Evolutionary conservation across 2,113 vertebrate species (phyloP), one percentile per base, ranked within the genome.

Genomic region (Serranochromis macrocephalus): DNA sequence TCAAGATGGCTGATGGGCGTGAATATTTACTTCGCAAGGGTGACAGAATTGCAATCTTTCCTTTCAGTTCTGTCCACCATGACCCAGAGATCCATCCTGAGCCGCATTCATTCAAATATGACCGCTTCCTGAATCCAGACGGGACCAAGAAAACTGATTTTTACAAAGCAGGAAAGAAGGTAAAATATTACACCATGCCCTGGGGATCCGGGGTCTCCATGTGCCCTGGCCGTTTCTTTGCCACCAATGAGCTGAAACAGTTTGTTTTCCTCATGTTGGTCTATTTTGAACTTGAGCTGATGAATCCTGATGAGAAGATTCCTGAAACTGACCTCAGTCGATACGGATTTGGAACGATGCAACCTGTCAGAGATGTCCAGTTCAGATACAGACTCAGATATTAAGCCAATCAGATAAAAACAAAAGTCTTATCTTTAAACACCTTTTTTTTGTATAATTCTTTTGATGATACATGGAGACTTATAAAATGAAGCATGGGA

Each of bases 181-280:
- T 42, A 42, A 42, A 42, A 42, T 42, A 42, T 42, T 42, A 40
- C 93, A 97, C 2, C 94, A 98, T 99, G 98, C 98, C 98, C 0
- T 99, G 98, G 98, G 98, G 98, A 0, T 96, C 97, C 0, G 98
- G 98, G 1, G 85, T 96, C 33, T 97, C 97, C 82, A 97, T 96
- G 86, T 99, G 98, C 45, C 98, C 98, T 0, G 98, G 98, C 0
- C 94, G 98, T 2, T 99, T 97, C 94, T 98, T 99, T 0, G 98
- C 98, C 58, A 81, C 92, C 1, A 96, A 96, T 11, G 98, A 99
- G 94, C 94, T 99, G 4, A 99, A 99, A 24, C 96, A 98, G 81
- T 99, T 98, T 91, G 82, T 95, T 51, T 97, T 98, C 83, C 90
- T 99, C 75, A 96, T 99, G 97, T 16, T 99, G 61, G 91, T 86